Evolutionary conservation across 2,797 vertebrate species (phyloP).

Genomic region (Enteromius mattozi): DNA sequence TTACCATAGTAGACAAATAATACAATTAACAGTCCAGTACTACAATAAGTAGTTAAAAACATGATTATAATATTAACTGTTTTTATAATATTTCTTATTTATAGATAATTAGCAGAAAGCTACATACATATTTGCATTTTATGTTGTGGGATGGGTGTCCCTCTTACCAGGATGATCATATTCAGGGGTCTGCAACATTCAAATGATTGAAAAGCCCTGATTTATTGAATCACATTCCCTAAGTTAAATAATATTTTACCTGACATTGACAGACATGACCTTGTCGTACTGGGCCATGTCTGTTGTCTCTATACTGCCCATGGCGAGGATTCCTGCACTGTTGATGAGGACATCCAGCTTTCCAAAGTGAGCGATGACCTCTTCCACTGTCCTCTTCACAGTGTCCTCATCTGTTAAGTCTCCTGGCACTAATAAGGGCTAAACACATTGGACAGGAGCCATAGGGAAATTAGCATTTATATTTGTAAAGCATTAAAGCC

Average conservation of each 20-base stretch:
- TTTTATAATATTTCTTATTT: not conserved
- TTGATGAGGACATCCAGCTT: conserved; percentile 82
- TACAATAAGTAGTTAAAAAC: not conserved
- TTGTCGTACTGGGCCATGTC: conserved; percentile 80
- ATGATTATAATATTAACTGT: not conserved
- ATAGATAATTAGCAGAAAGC: not conserved
- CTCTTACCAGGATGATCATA: not conserved
- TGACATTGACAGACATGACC: conserved; percentile 84
- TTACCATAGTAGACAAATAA: not conserved
- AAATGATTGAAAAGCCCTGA: not conserved
- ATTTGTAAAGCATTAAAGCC: not conserved
- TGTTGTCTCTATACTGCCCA: conserved; percentile 81
- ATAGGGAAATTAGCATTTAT: not conserved
- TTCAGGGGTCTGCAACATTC: not conserved
- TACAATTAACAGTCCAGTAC: not conserved
- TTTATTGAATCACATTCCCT: not conserved
- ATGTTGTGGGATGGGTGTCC: not conserved
- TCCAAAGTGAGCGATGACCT: conserved; percentile 76
- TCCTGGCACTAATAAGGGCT: conserved; percentile 82
- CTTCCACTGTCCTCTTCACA: conserved; percentile 75
- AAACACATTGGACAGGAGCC: conserved; percentile 9
- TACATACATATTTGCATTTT: not conserved
- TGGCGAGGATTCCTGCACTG: conserved; percentile 81
- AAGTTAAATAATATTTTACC: conserved; percentile 65
- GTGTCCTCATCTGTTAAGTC: conserved; percentile 80